Conservation (phyloP, 1,140 invertebrate genomes). For the Drosophila busckii region DNA sequence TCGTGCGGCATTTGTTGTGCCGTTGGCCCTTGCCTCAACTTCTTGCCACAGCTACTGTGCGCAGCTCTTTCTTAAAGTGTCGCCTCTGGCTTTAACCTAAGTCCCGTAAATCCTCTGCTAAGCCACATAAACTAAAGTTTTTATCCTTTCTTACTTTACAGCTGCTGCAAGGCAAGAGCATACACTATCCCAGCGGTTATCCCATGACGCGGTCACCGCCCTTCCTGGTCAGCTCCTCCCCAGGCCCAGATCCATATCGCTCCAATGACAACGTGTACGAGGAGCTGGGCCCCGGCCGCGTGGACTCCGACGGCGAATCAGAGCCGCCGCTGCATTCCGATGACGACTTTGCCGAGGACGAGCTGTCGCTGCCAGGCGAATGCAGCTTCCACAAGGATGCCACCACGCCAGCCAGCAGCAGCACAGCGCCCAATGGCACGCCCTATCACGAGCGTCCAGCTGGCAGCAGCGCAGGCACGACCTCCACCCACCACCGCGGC, state of each 20-base stretch:
- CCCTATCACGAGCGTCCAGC: slow-evolving; percentile 78
- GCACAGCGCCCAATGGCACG: slow-evolving; percentile 73
- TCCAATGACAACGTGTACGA: slow-evolving; percentile 87
- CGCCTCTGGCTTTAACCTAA: background rate
- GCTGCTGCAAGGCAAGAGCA: slow-evolving; percentile 85
- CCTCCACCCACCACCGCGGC: too few relatives aligned
- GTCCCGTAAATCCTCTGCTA: background rate
- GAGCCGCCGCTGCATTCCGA: slow-evolving; percentile 83
- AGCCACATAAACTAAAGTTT: background rate
- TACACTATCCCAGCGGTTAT: slow-evolving; percentile 81
- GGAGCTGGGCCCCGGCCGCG: slow-evolving; percentile 81
- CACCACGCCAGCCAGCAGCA: background rate
- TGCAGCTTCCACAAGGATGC: slow-evolving; percentile 79
- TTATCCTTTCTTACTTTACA: slow-evolving; percentile 78
- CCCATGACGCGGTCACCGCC: slow-evolving; percentile 81
- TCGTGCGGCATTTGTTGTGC: slow-evolving; percentile 41
- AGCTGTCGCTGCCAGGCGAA: slow-evolving; percentile 82
- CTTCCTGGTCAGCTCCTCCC: slow-evolving; percentile 85
- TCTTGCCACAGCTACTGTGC: slow-evolving; percentile 19
- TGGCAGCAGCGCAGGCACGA: slow-evolving; percentile 26
- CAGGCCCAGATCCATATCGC: slow-evolving; percentile 84
- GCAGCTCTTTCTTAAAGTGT: slow-evolving; percentile 1
- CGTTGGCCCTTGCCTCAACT: slow-evolving; percentile 32
- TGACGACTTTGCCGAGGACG: slow-evolving; percentile 86
- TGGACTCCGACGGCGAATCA: slow-evolving; percentile 82